These are phyloP conservation scores for Nothoprocta perdicaria DNA, from an alignment of 2,113 vertebrate genomes.

Conservation along the genomic window DNA sequence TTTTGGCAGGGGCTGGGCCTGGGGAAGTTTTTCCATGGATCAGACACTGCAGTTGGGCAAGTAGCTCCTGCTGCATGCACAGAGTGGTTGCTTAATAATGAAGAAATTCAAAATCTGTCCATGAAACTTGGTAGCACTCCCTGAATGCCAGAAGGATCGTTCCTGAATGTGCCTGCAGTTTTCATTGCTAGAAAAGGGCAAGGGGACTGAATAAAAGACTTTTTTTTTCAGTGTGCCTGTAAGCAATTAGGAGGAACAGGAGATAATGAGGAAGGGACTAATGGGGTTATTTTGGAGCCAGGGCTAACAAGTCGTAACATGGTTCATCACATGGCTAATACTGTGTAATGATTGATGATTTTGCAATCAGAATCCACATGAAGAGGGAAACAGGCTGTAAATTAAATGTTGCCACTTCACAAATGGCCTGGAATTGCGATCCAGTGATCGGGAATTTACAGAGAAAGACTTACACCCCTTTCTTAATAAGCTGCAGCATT, in stretches of 20 bases:
- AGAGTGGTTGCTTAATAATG: background rate
- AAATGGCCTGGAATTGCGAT: slow-evolving; percentile 32
- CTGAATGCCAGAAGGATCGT: background rate
- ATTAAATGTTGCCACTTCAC: slow-evolving; percentile 23
- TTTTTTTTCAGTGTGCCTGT: background rate
- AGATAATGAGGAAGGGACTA: slow-evolving; percentile 36
- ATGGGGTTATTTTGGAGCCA: background rate
- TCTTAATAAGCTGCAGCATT: slow-evolving; percentile 9
- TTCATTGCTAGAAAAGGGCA: background rate
- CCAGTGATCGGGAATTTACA: slow-evolving; percentile 9
- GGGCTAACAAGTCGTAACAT: background rate
- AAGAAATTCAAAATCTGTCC: background rate
- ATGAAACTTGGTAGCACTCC: background rate
- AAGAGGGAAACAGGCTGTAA: slow-evolving; percentile 22
- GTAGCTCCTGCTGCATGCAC: background rate
- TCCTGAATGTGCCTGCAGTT: background rate
- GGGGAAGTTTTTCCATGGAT: background rate
- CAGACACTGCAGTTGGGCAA: background rate
- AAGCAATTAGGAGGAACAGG: background rate
- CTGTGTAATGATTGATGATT: slow-evolving; percentile 18
- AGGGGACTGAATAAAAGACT: background rate
- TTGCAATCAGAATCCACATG: slow-evolving; percentile 11
- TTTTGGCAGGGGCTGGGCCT: background rate
- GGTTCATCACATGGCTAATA: slow-evolving; percentile 11
- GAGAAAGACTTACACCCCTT: background rate